Evolutionary conservation across 2,113 vertebrate genomes (phyloP), one percentile per base, ranked within the genome.

Genomic region (Lontra canadensis): DNA sequence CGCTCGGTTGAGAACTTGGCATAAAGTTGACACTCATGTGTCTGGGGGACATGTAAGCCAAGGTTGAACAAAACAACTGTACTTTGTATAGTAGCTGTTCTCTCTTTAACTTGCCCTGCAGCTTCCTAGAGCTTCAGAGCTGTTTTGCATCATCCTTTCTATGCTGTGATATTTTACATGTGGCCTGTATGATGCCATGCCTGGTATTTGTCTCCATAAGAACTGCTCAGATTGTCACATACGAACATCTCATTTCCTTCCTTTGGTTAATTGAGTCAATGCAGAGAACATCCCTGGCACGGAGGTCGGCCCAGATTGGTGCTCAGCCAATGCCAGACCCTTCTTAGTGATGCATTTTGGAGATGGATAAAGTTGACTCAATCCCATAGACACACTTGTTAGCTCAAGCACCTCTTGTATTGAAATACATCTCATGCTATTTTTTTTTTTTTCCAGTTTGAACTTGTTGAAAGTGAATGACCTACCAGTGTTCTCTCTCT

Each of bases 21-120:
- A 0, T 44, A 23, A 42, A 65, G 29, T 55, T 52, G 21, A 44
- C 12, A n/a, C 4, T 49, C 17, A 21, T 0, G 0, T 42, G 3
- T 78, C 57, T 44, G 57, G 63, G 31, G 79, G 36, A 47, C 44
- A 55, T 1, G 74, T 23, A 13, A 20, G 3, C 69, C n/a, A 7
- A 59, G 49, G 15, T 44, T 84, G 44, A 82, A 63, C 57, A n/a
- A 63, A 74, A 29, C 39, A 42, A 47, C 4, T 12, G 11, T 76
- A 26, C n/a, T 47, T 44, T 76, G 25, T 44, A 44, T 25, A 31
- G 44, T 57, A 57, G 15, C 89, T 49, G 11, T 52, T 13, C n/a
- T n/a, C 15, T 12, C 63, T 52, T 8, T 73, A 34, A 80, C 34
- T 55, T 71, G 31, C 18, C 39, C 49, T 26, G 61, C 0, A 49